Evolutionary conservation across 2,888 invertebrate species (phyloP).

Genomic region (Flexamia atlantica): DNA sequence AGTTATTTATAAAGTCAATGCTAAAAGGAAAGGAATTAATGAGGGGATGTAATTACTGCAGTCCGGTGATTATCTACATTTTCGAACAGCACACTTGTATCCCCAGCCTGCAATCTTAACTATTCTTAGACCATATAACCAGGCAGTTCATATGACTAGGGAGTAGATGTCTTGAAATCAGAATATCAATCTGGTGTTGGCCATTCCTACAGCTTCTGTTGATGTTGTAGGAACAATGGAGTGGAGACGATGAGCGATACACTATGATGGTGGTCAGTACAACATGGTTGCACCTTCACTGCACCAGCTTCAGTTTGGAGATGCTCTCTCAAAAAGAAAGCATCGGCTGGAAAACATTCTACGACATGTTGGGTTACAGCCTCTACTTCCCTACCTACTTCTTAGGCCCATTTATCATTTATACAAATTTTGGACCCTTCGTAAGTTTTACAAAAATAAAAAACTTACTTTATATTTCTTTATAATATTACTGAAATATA

Average conservation of each 20-base stretch:
- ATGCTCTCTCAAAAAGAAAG: not conserved
- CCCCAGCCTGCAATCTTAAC: no score
- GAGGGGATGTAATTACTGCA: no score
- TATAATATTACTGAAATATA: no score
- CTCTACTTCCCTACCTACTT: slow-evolving; percentile 91
- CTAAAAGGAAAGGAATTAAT: no score
- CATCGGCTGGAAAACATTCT: slow-evolving; percentile 47
- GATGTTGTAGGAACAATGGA: slow-evolving; percentile 34
- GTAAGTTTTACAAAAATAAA: slow-evolving; percentile 71
- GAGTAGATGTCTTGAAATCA: no score
- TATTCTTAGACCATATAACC: no score
- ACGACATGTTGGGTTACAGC: slow-evolving; percentile 84
- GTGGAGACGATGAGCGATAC: slow-evolving; percentile 76
- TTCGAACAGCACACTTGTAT: no score
- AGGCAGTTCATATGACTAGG: no score
- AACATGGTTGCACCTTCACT: slow-evolving; percentile 85
- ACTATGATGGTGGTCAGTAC: slow-evolving; percentile 75
- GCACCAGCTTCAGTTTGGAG: slow-evolving; percentile 75
- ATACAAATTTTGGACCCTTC: slow-evolving; percentile 81
- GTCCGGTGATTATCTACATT: no score
- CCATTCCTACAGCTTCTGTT: not conserved
- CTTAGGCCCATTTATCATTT: slow-evolving; percentile 90
- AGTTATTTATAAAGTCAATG: no score
- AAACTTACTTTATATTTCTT: no score
- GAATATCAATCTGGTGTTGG: no score